These are phyloP conservation scores for Callimorpha dominula DNA, from an alignment of 2,888 invertebrate species.

Conservation along the genomic window DNA sequence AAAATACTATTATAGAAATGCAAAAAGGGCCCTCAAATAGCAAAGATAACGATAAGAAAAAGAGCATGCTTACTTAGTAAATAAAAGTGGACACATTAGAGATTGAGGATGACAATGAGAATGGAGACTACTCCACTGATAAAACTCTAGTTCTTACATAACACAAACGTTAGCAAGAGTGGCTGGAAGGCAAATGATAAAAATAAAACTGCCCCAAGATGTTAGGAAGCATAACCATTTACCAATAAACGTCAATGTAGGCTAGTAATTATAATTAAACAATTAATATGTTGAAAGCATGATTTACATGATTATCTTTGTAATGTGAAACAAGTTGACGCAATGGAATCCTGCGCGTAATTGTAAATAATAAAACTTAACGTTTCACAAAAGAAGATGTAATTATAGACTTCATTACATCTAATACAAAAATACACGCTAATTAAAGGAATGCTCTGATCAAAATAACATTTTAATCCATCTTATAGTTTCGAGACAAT, in stretches of 20 bases:
- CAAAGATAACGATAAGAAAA: neutral
- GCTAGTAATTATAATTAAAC: neutral
- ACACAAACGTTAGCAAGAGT: neutral
- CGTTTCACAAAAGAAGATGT: too few relatives aligned
- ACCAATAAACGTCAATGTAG: conserved; percentile 9
- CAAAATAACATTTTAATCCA: neutral
- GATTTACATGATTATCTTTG: conserved; percentile 6
- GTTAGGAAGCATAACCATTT: conserved; percentile 17
- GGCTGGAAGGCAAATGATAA: neutral
- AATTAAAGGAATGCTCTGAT: neutral
- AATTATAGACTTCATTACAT: neutral
- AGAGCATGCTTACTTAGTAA: neutral
- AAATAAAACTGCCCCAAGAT: conserved; percentile 3
- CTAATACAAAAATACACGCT: too few relatives aligned
- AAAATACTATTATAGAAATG: neutral
- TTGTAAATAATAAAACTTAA: neutral
- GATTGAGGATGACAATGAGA: neutral
- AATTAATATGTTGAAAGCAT: conserved; percentile 10
- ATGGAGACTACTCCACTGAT: neutral
- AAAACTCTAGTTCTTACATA: neutral
- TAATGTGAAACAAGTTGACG: neutral
- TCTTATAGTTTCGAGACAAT: too few relatives aligned
- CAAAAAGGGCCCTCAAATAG: neutral
- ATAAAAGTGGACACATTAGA: neutral
- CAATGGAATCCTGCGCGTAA: neutral